Evolutionary conservation across 2,797 vertebrate genomes (phyloP).

Genomic region (Pipistrellus pygmaeus): DNA sequence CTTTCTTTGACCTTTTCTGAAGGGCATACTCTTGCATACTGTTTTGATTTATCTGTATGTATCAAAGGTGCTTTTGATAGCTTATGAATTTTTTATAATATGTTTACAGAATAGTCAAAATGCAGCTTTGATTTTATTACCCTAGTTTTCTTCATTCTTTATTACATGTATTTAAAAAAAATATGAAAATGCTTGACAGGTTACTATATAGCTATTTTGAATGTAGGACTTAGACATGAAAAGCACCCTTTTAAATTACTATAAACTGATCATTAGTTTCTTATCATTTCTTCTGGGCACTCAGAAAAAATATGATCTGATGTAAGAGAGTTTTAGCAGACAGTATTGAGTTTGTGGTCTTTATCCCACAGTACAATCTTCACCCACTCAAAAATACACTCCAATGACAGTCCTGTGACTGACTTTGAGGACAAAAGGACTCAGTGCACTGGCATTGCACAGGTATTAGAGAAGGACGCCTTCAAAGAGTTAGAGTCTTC

Average conservation of each 20-base stretch:
- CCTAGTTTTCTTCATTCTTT: slow-evolving; percentile 64
- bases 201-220: slow-evolving; percentile 46
- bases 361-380: not conserved
- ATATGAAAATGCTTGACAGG: slow-evolving; percentile 59
- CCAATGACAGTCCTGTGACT: not conserved
- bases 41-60: slow-evolving; percentile 72
- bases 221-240: slow-evolving; percentile 7
- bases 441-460: not conserved
- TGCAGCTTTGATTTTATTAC: slow-evolving; percentile 66
- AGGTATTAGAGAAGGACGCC: not conserved
- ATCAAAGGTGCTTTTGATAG: slow-evolving; percentile 32
- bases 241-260: slow-evolving; percentile 53
- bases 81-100: slow-evolving; percentile 71
- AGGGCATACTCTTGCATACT: slow-evolving; percentile 61
- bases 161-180: slow-evolving; percentile 57
- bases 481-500: not conserved
- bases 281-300: slow-evolving; percentile 51
- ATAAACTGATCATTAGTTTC: slow-evolving; percentile 55
- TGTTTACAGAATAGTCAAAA: slow-evolving; percentile 70
- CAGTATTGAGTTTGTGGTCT: not conserved
- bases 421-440: not conserved
- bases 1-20: slow-evolving; percentile 78
- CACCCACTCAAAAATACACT: not conserved
- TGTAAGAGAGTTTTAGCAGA: slow-evolving; percentile 7
- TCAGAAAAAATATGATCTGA: slow-evolving; percentile 38